Base-by-base conservation (phyloP, 2,888 invertebrate species). In the Heteropelma amictum region DNA sequence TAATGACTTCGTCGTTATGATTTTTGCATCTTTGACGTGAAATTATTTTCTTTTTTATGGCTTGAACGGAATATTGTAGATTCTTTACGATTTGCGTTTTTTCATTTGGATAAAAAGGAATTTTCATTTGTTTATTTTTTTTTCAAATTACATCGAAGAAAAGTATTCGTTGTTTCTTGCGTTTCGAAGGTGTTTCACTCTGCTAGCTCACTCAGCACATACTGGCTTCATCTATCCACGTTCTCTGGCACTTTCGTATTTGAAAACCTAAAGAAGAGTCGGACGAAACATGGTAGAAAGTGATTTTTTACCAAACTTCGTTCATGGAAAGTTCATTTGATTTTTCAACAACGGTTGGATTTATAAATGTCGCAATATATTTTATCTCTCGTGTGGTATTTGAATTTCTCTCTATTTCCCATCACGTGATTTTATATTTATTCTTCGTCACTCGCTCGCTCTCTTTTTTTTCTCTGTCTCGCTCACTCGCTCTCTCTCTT, bases 121-220 rank as follows among this genome's bases (percentile, higher is more conserved):
- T 42, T 42, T 1, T 14, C 8, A 6, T 12, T 7, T 3, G 4
- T 1, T 3, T n/a, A 8, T 14, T 19, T 3, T 14, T 42, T 42
- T 3, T 17, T 42, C 17, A 12, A 1, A 42, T 4, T 42, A 17
- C 2, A 19, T 42, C 0, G 19, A 19, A 21, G 6, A n/a, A 5
- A 42, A 42, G 19, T 19, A 19, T 19, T 19, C 19, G 6, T 42
- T 42, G 1, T 17, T 14, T 60, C 70, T 61, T 67, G 30, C 14
- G 21, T 70, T 64, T 72, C 47, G 63, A 61, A 72, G 72, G 64
- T 65, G 63, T 76, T 76, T 71, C 69, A 54, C 65, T 63, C 71
- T 74, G 71, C 74, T 76, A 73, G 72, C 77, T 79, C 78, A 72
- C 77, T 72, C 72, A 72, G 77, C 81, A 79, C 83, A n/a, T n/a